These are phyloP conservation scores for Mustela lutreola DNA, from an alignment of 2,113 vertebrate genomes.

Conservation along the genomic window DNA sequence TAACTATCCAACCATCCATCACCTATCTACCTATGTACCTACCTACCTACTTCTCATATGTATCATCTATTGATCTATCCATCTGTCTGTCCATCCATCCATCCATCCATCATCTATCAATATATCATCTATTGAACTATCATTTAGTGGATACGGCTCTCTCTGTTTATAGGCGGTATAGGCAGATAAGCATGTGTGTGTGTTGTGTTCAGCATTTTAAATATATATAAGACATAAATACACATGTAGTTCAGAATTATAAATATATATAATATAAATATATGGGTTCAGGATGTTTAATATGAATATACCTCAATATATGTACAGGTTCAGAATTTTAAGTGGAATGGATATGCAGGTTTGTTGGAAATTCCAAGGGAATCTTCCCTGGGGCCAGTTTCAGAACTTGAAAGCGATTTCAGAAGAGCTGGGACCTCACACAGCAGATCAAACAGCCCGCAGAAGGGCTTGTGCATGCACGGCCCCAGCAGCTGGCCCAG, in stretches of 20 bases:
- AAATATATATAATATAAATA: neutral
- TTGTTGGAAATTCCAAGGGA: neutral
- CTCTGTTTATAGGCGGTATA: neutral
- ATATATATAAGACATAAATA: neutral
- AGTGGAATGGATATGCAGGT: neutral
- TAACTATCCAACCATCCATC: too few relatives aligned
- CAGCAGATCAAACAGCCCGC: neutral
- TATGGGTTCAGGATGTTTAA: neutral
- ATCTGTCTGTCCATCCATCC: too few relatives aligned
- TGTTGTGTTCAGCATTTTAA: neutral
- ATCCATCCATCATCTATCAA: too few relatives aligned
- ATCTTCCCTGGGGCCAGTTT: neutral
- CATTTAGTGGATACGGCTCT: neutral
- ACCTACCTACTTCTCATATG: too few relatives aligned
- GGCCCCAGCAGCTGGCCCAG: neutral
- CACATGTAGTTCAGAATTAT: neutral
- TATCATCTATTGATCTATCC: too few relatives aligned
- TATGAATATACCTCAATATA: neutral
- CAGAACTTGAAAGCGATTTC: neutral
- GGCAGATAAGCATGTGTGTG: neutral
- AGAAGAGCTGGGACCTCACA: neutral
- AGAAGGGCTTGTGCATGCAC: fast-evolving
- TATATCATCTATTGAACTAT: too few relatives aligned
- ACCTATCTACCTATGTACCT: too few relatives aligned
- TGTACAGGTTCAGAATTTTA: neutral